Conservation (phyloP, 2,888 invertebrate species). For the Resseliella maxima region DNA sequence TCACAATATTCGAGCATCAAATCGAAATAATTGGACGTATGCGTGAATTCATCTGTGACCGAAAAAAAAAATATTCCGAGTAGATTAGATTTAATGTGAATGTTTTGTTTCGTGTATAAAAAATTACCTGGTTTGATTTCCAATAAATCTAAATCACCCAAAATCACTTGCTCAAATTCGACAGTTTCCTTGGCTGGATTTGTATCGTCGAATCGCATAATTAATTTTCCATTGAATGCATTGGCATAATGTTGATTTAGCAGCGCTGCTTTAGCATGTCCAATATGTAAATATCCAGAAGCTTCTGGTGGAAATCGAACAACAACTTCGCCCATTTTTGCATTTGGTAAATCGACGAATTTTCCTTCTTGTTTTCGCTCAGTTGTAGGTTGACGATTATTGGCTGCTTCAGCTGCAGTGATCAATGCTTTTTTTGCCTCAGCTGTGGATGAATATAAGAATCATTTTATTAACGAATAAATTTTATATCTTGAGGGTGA, state of each 20-base stretch:
- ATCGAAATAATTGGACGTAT: constrained; percentile 98
- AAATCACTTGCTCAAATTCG: constrained; percentile 96
- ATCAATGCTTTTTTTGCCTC: constrained; percentile 66
- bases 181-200: constrained; percentile 99
- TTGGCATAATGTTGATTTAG: constrained; percentile 97
- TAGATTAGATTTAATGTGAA: no score
- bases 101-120: no score
- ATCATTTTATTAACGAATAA: no score
- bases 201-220: constrained; percentile 99
- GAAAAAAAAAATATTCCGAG: no score
- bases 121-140: constrained; percentile 92
- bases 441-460: no score
- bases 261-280: constrained; percentile 98
- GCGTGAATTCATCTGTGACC: constrained; percentile 92
- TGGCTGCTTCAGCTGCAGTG: constrained; percentile 59
- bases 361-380: constrained; percentile 90
- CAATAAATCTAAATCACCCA: constrained; percentile 91
- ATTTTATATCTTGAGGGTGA: no score
- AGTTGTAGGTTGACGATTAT: constrained; percentile 62
- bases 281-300: constrained; percentile 97
- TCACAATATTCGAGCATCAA: constrained; percentile 89
- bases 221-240: constrained; percentile 90
- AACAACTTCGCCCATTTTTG: constrained; percentile 96
- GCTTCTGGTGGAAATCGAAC: constrained; percentile 99
- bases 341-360: constrained; percentile 95